Conservation (phyloP, 2,888 invertebrate genomes). For the Dicyrtoma fusca region DNA sequence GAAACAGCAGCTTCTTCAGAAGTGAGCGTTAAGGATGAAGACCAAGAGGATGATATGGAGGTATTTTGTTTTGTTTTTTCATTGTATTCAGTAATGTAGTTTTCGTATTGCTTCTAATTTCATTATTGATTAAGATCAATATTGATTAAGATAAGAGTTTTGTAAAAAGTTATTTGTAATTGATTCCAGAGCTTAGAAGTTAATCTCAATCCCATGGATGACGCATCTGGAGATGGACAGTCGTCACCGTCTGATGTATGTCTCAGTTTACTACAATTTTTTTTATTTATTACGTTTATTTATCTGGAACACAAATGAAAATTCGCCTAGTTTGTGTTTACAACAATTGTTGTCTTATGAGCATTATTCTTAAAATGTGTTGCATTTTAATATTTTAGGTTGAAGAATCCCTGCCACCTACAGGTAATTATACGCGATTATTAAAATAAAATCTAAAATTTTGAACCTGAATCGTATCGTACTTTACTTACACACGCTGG, state of each 20-base stretch:
- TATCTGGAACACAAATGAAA: too few relatives aligned
- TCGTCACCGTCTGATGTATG: conserved; percentile 43
- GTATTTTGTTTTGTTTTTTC: background rate
- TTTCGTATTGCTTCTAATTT: background rate
- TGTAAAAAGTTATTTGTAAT: conserved; percentile 11
- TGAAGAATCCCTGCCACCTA: conserved; percentile 33
- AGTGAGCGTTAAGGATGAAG: conserved; percentile 40
- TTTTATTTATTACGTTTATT: too few relatives aligned
- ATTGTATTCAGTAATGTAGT: background rate
- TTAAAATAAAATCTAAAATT: background rate
- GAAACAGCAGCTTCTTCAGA: conserved; percentile 36
- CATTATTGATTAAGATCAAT: background rate
- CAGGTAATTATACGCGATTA: conserved; percentile 26
- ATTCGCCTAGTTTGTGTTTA: too few relatives aligned
- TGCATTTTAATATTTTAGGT: conserved; percentile 24
- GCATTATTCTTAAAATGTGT: too few relatives aligned
- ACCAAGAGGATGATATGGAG: conserved; percentile 44
- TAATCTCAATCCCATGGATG: conserved; percentile 26
- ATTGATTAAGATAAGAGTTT: background rate
- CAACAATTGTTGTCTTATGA: too few relatives aligned
- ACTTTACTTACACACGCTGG: conserved; percentile 23
- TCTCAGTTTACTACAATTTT: background rate
- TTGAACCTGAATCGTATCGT: conserved; percentile 17
- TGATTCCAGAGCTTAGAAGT: conserved; percentile 29
- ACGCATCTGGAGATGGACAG: conserved; percentile 30